Evolutionary conservation across 2,888 invertebrate genomes (phyloP).

Genomic region (Perdita meconis): DNA sequence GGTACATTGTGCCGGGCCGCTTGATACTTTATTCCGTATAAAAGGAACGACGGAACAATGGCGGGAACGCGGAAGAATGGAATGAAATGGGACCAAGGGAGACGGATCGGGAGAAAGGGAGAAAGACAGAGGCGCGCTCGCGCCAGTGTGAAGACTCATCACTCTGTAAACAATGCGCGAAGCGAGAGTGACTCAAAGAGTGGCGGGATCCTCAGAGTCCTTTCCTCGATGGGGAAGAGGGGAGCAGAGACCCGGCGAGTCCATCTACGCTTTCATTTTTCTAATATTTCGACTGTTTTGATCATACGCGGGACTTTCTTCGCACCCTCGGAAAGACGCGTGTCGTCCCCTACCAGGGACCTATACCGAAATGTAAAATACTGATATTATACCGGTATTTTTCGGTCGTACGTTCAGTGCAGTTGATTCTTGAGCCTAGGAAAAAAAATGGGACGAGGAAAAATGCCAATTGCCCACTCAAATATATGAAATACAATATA

Average conservation of each 20-base stretch:
- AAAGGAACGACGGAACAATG: slow-evolving; percentile 82
- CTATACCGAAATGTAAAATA: too few species aligned
- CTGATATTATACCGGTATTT: too few species aligned
- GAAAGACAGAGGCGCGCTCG: slow-evolving; percentile 70
- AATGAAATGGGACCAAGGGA: slow-evolving; percentile 80
- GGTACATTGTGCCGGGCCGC: slow-evolving; percentile 82
- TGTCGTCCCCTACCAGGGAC: slow-evolving; percentile 16
- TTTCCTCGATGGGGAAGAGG: slow-evolving; percentile 55
- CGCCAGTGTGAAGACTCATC: slow-evolving; percentile 83
- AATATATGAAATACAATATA: too few species aligned
- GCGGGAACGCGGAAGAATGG: slow-evolving; percentile 82
- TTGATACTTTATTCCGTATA: slow-evolving; percentile 83
- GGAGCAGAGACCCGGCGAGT: slow-evolving; percentile 52
- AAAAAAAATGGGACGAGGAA: too few species aligned
- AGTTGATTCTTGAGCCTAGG: too few species aligned
- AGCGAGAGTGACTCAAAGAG: slow-evolving; percentile 80
- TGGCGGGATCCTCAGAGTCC: slow-evolving; percentile 72
- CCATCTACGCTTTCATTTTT: slow-evolving; percentile 62
- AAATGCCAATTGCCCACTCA: too few species aligned
- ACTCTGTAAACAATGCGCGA: slow-evolving; percentile 83
- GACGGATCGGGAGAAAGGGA: slow-evolving; percentile 70
- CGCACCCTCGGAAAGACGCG: background rate
- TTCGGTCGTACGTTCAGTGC: too few species aligned
- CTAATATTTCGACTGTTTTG: slow-evolving; percentile 59
- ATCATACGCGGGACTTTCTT: slow-evolving; percentile 33